Evolutionary conservation across 1,140 invertebrate species (phyloP).

Genomic region (Chymomyza costata): DNA sequence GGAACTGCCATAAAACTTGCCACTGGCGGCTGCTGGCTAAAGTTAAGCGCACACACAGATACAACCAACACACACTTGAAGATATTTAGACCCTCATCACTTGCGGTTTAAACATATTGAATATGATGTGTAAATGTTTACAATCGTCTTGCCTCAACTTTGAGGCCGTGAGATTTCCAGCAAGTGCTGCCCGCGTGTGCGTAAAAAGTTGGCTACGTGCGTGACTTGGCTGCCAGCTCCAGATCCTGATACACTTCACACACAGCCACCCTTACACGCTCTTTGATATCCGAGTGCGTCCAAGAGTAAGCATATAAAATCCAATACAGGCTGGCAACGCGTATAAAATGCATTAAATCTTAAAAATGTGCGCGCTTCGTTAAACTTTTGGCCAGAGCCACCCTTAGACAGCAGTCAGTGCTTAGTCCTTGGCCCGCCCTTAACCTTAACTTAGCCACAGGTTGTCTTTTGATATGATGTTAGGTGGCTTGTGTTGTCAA

Average conservation of each 20-base stretch:
- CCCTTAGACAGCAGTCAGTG: no score
- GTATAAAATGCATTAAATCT: constrained; percentile 36
- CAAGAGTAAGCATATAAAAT: neutral
- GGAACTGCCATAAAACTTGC: no score
- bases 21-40: neutral
- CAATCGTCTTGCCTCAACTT: constrained; percentile 2
- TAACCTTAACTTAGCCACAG: no score
- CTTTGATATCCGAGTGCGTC: neutral
- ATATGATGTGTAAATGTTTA: constrained; percentile 61
- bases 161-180: constrained; percentile 44
- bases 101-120: constrained; percentile 61
- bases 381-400: constrained; percentile 31
- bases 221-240: constrained; percentile 16
- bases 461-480: constrained; percentile 50
- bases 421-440: no score
- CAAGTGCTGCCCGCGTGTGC: constrained; percentile 30
- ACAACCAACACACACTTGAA: constrained; percentile 20
- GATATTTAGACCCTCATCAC: constrained; percentile 58
- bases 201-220: constrained; percentile 36
- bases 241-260: no score
- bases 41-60: no score
- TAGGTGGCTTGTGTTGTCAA: constrained; percentile 20
- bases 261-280: neutral
- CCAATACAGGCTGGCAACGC: neutral
- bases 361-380: constrained; percentile 32